Percentiles rank a stretch among this genome's conserved stretches.
Conservation (phyloP, 2,797 vertebrate genomes). For the Tachyglossus aculeatus region DNA sequence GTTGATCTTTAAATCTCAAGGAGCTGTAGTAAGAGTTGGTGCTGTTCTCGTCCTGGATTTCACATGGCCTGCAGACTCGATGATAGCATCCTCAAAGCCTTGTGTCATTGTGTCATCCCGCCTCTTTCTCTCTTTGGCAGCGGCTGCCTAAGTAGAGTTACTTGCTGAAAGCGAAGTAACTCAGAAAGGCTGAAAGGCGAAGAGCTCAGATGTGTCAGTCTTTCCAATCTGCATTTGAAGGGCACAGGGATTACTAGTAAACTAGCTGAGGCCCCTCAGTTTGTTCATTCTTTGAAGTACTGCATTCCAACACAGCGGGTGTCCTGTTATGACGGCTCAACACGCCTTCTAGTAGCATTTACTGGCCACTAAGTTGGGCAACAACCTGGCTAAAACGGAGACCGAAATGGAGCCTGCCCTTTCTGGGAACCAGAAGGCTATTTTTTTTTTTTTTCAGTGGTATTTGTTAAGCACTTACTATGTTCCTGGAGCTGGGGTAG, state of each 20-base stretch:
- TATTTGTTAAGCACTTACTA: too few species aligned
- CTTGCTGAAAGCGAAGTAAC: background rate
- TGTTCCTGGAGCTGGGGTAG: too few species aligned
- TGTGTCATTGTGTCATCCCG: background rate
- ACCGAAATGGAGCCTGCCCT: too few species aligned
- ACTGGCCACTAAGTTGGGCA: background rate
- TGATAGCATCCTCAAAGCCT: too few species aligned
- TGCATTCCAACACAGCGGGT: slow-evolving; percentile 6
- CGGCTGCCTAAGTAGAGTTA: background rate
- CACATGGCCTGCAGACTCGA: too few species aligned
- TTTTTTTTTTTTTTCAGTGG: too few species aligned
- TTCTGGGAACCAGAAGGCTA: too few species aligned
- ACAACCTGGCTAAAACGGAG: too few species aligned
- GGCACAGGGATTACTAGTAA: background rate
- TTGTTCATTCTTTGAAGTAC: slow-evolving; percentile 4
- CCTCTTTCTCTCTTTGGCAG: background rate
- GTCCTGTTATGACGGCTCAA: background rate
- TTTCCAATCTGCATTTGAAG: background rate
- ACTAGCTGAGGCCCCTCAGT: slow-evolving; percentile 7
- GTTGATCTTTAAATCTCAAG: background rate
- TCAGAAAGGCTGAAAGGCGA: background rate
- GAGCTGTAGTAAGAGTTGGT: too few species aligned
- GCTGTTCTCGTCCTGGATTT: background rate
- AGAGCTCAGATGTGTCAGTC: background rate
- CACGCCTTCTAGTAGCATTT: background rate